Evolutionary conservation across 2,888 invertebrate species (phyloP), one percentile per base, ranked within the genome.

Genomic region (Platerodrilus igneus): DNA sequence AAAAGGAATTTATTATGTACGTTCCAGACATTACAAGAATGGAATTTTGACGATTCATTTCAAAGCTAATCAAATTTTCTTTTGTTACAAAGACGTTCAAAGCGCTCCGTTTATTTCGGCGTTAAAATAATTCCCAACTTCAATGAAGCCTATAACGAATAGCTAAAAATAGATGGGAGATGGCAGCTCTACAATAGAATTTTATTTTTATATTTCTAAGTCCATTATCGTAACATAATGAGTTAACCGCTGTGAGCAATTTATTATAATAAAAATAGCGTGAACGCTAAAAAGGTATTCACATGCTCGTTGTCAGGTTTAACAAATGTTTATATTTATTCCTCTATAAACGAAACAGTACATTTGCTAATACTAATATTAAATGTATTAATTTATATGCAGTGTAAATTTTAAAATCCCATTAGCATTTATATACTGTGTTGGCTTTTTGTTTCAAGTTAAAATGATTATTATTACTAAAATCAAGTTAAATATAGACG

Each of bases 131-230:
- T 36, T 41, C 32, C 36, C 18, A 32, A n/a, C 27, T 32, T 31
- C 31, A 29, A 30, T 37, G 32, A 23, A 33, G 41, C 33, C 37
- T 37, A 38, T 38, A 43, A 43, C 38, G 37, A 38, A 42, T 34
- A 22, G 13, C 34, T 38, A 38, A 43, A 33, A 43, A 42, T 42
- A 42, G 34, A 33, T 34, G 22, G 16, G 22, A 17, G 20, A 33
- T 34, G 25, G 33, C 33, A 31, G 22, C 19, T 27, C 35, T 39
- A 44, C 44, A 44, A 44, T 44, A 39, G 39, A 31, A 21, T 18
- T 35, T 36, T 39, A 36, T 44, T 44, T 44, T 44, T 44, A 39
- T 39, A 34, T 43, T 16, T 15, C 20, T 13, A 19, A 21, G 38
- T 18, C 28, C 23, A 25, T 43, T 28, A 42, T 43, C 43, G 26